These are phyloP conservation scores for Mactromeris polynyma DNA, from an alignment of 2,888 invertebrate species.

Conservation along the genomic window DNA sequence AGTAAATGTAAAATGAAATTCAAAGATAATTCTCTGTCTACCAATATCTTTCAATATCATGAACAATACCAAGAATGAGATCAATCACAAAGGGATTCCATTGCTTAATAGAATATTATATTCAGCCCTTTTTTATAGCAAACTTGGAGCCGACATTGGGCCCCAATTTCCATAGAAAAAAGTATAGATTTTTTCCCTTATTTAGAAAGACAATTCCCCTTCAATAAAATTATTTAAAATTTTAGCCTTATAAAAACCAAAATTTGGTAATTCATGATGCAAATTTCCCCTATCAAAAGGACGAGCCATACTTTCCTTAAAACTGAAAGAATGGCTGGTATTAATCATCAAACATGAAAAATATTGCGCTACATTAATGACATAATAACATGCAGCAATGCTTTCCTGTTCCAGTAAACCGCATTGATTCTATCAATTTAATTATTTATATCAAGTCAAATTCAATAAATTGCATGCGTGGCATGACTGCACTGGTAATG, in stretches of 20 bases:
- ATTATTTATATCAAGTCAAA: slow-evolving; percentile 23
- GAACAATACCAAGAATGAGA: neutral
- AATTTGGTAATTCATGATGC: too few relatives aligned
- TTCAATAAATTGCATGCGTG: slow-evolving; percentile 12
- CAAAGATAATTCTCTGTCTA: neutral
- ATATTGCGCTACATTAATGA: neutral
- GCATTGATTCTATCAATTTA: neutral
- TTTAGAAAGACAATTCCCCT: too few relatives aligned
- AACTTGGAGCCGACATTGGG: too few relatives aligned
- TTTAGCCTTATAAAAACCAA: too few relatives aligned
- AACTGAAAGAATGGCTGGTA: too few relatives aligned
- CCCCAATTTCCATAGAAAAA: too few relatives aligned
- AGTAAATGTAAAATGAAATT: neutral
- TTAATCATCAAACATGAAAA: neutral
- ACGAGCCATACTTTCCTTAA: too few relatives aligned
- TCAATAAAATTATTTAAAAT: too few relatives aligned
- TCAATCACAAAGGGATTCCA: neutral
- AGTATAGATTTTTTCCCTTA: too few relatives aligned
- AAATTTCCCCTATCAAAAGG: too few relatives aligned
- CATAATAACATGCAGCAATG: neutral
- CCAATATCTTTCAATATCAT: neutral
- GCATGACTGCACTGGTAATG: slow-evolving; percentile 5
- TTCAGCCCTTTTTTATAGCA: too few relatives aligned
- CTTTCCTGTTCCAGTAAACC: neutral
- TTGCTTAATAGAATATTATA: too few relatives aligned